Evolutionary conservation across 2,888 invertebrate species (phyloP), one percentile per base, ranked within the genome.

Genomic region (Folsomia candida): DNA sequence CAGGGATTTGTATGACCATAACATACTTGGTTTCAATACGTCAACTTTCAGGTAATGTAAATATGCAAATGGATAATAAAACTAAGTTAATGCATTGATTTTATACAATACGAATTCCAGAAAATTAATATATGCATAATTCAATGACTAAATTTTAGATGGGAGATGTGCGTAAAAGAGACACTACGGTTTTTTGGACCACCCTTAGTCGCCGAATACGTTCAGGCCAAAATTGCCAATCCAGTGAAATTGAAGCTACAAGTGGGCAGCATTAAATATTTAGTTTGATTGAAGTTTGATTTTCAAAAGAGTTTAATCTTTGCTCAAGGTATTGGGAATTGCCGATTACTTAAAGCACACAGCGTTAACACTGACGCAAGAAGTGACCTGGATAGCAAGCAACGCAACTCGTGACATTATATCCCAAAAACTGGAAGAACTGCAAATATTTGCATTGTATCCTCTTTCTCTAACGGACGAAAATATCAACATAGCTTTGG

Each of bases 171-270:
- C 74, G 82, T 82, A 9, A 79, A 73, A 0, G 82, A 82, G 70
- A 82, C 82, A 18, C 83, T 82, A 58, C 80, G 82, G 11, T 81
- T 82, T 74, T 82, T 84, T 76, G 83, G 84, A 1, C 83, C 83
- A 80, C 83, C 83, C n/a, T 82, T 84, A 1, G 83, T 84, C 2
- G 80, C 82, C 6, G 77, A 84, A 59, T 85, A 84, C 78, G 83
- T 84, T 4, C 79, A 83, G 57, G 81, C 82, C 57, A 80, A 82
- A 68, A 84, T 83, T 78, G 82, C 83, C 69, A 81, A 82, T 58
- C 80, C 81, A 24, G 81, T 83, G 1, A 83, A 82, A 37, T 58
- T 67, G 22, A 59, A 66, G 28, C 11, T 1, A 24, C n/a, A 57
- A 18, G 51, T 65, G n/a, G 9, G 47, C 18, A n/a, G n/a, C n/a